Evolutionary conservation across 2,113 vertebrate species (phyloP).

Genomic region (Trematocara macrostoma): DNA sequence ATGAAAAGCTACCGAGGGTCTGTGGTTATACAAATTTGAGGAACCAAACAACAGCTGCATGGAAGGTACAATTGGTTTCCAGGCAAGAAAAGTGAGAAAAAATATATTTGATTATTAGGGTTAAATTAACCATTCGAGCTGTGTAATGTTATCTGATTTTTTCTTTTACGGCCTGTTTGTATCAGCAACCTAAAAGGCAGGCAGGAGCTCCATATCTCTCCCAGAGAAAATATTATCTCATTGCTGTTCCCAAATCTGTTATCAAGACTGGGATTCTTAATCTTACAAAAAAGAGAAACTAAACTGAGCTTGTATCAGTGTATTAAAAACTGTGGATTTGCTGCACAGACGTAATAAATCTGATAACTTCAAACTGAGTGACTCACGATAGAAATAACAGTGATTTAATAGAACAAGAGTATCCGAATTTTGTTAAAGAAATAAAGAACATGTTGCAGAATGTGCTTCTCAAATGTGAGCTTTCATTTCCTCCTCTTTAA

Average conservation of each 20-base stretch:
- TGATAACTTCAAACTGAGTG: not conserved
- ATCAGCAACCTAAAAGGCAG: not conserved
- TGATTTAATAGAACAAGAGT: not conserved
- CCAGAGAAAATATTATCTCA: not conserved
- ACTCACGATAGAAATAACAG: not conserved
- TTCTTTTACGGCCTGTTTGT: not conserved
- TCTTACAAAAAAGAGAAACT: not conserved
- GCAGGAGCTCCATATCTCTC: not conserved
- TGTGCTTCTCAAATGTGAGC: not conserved
- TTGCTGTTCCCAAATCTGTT: not conserved
- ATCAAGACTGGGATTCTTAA: not conserved
- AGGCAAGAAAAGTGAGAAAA: not conserved
- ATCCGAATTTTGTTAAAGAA: not conserved
- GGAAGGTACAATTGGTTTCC: not conserved
- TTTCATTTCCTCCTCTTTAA: not conserved
- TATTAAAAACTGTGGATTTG: not conserved
- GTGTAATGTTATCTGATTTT: not conserved
- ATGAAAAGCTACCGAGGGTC: slow-evolving; percentile 2
- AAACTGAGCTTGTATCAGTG: not conserved
- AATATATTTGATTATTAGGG: not conserved
- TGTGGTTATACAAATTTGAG: not conserved
- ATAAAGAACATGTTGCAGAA: not conserved
- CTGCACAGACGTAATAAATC: not conserved
- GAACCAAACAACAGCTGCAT: not conserved
- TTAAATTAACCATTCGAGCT: not conserved